Evolutionary conservation across 2,113 vertebrate species (phyloP).

Genomic region (Apodemus sylvaticus): DNA sequence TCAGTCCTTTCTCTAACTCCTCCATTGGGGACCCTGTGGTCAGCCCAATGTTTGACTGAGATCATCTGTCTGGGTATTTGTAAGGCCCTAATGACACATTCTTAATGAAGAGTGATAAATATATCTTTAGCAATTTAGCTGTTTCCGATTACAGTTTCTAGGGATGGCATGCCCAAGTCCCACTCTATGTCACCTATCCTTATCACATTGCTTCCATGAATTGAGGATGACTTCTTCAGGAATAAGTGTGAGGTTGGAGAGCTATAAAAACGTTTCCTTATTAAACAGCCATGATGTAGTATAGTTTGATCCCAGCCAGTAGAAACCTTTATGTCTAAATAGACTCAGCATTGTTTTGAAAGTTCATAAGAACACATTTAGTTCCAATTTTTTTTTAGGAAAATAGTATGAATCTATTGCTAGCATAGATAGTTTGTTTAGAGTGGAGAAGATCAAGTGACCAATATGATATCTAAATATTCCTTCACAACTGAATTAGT

Average conservation of each 20-base stretch:
- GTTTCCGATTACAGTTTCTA: slow-evolving; percentile 41
- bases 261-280: background rate
- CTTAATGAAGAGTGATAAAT: background rate
- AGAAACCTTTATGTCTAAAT: background rate
- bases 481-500: background rate
- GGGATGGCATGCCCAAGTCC: background rate
- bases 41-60: too few relatives aligned
- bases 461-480: rapidly evolving
- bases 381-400: background rate
- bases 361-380: background rate
- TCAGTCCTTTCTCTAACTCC: too few relatives aligned
- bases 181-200: background rate
- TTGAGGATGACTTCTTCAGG: background rate
- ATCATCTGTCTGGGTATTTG: too few relatives aligned
- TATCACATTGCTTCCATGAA: background rate
- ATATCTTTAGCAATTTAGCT: slow-evolving; percentile 17
- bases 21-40: too few relatives aligned
- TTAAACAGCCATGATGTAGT: background rate
- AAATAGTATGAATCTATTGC: background rate
- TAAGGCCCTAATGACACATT: background rate
- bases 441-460: background rate
- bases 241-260: background rate
- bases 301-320: background rate
- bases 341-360: background rate
- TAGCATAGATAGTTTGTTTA: background rate